Base-by-base conservation (phyloP, 2,797 vertebrate species). In the Pangasius djambal region DNA sequence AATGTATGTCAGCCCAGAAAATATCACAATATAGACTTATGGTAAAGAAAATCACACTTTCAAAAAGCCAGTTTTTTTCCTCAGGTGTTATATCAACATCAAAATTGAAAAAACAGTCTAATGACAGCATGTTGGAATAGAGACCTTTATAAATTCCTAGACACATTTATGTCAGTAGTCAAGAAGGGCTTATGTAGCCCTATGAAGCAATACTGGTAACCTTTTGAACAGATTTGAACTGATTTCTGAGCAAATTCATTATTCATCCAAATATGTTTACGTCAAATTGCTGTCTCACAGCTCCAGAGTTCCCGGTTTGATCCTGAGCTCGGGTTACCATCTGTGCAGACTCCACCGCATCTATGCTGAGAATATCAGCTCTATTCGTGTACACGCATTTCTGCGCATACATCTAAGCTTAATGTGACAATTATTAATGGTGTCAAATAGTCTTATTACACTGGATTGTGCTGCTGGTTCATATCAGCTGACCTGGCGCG, bases 401-500 rank as follows among this genome's bases (percentile, higher is more conserved):
- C 59, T 48, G 15, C 4, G 8, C 61, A 22, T 50, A 2, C 28
- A 50, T 67, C 59, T 67, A 48, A 65, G 22, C 25, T n/a, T n/a
- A 48, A 50, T 69, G 61, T 48, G 61, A 67, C 63, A 22, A n/a
- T 50, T 67, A 84, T 83, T 50, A 65, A 65, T 83, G 37, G 37
- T 28, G 59, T 44, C 59, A 44, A 65, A 28, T 8, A 83, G 40
- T 10, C 16, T 67, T 31, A 48, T 84, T 67, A 20, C 40, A 31
- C 28, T 22, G 44, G 40, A 48, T 57, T 44, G 65, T 88, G 65
- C 67, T 69, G 37, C 72, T 69, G 40, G 44, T 83, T 65, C 50
- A 25, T n/a, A 44, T 16, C 69, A 31, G 74, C 52, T 57, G 40
- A 37, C 50, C 75, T 81, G 88, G 65, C 65, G 55, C 52, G 25